Evolutionary conservation across 2,797 vertebrate genomes (phyloP).

Genomic region (Lepus oiostolus): DNA sequence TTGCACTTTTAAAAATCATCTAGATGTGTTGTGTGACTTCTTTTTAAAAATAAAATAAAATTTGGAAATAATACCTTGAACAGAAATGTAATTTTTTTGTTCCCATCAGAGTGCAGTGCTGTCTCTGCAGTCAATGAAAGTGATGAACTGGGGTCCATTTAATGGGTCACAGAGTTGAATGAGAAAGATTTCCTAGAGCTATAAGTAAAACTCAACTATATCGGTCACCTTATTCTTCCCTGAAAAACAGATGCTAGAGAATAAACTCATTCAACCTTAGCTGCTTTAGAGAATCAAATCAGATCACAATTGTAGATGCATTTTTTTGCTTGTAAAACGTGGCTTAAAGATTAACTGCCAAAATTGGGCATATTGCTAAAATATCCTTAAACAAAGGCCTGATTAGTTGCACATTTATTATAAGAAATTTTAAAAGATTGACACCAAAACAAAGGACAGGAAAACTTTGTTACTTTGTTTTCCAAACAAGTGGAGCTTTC

Average conservation of each 20-base stretch:
- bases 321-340: slow-evolving; percentile 1
- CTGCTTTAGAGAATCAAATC: slow-evolving; percentile 1
- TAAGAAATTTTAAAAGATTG: slow-evolving; percentile 21
- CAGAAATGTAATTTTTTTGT: neutral
- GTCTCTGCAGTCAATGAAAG: neutral
- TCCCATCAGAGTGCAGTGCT: neutral
- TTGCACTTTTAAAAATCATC: neutral
- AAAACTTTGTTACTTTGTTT: neutral
- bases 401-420: neutral
- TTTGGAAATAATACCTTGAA: neutral
- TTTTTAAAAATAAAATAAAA: slow-evolving; percentile 30
- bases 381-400: neutral
- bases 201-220: neutral
- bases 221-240: neutral
- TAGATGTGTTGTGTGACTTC: neutral
- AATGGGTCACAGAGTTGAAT: neutral
- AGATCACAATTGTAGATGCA: neutral
- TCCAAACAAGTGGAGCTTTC: neutral
- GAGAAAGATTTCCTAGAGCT: neutral
- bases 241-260: neutral
- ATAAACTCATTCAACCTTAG: neutral
- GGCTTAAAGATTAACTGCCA: neutral
- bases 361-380: neutral
- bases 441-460: neutral
- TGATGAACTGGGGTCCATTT: neutral